Conservation (phyloP, 2,113 vertebrate genomes). For the Craseonycteris thonglongyai region DNA sequence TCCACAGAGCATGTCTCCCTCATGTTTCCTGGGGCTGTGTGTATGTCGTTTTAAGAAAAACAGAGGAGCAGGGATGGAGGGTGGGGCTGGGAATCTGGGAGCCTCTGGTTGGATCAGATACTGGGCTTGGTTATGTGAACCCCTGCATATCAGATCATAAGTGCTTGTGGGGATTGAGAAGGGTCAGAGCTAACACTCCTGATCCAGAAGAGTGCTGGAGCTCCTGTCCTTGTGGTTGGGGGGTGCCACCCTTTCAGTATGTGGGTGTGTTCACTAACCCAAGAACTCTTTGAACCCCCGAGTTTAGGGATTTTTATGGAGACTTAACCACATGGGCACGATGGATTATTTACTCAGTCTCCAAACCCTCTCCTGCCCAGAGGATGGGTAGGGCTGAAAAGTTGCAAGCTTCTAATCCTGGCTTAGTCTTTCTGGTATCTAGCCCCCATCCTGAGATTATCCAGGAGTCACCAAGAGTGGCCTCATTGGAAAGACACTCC, state of each 20-base stretch:
- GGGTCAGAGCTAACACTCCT: neutral
- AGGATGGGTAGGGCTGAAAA: neutral
- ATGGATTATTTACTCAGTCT: neutral
- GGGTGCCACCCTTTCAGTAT: neutral
- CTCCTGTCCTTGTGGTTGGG: neutral
- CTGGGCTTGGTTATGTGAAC: neutral
- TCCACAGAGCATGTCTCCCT: neutral
- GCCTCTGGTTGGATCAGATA: fast-evolving
- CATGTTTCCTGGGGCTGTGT: fast-evolving
- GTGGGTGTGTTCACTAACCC: neutral
- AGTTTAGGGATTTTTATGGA: neutral
- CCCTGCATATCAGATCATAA: neutral
- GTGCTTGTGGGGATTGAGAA: neutral
- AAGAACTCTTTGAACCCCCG: neutral
- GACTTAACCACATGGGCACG: neutral
- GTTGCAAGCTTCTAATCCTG: neutral
- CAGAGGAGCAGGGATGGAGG: neutral
- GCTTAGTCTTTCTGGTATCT: neutral
- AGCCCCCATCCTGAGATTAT: neutral
- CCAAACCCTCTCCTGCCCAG: too few relatives aligned
- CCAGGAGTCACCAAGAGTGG: neutral
- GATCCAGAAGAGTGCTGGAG: neutral
- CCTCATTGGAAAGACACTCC: neutral
- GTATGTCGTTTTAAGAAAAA: neutral
- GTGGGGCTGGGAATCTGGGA: neutral